These are phyloP conservation scores for Euura saliciscinereae DNA, from an alignment of 1,140 invertebrate species.

Conservation along the genomic window DNA sequence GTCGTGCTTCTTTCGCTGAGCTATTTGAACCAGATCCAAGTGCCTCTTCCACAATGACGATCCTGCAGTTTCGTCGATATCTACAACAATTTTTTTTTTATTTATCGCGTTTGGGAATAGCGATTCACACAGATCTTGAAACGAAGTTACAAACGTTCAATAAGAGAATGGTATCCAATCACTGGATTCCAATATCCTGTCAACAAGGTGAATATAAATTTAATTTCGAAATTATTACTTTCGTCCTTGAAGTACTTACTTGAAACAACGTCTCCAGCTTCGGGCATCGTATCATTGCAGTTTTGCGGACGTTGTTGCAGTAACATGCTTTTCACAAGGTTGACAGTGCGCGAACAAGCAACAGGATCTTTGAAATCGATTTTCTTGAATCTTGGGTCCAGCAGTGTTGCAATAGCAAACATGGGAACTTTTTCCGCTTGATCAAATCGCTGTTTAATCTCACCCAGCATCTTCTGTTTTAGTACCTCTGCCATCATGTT, in stretches of 20 bases:
- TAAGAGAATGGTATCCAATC: background rate
- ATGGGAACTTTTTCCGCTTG: constrained; percentile 14
- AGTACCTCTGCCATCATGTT: constrained; percentile 17
- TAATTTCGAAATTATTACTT: background rate
- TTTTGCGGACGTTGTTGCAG: background rate
- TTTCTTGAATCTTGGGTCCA: constrained; percentile 24
- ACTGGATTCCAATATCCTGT: background rate
- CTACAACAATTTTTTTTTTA: background rate
- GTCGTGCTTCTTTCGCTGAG: constrained; percentile 16
- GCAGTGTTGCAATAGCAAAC: constrained; percentile 16
- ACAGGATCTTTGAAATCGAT: constrained; percentile 14
- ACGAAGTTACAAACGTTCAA: background rate
- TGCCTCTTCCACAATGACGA: background rate
- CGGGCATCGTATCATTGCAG: background rate
- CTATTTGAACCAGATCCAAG: constrained; percentile 14
- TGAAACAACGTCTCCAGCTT: background rate
- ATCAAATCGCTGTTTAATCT: background rate
- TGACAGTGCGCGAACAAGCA: background rate
- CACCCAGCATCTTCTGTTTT: constrained; percentile 20
- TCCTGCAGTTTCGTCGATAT: background rate
- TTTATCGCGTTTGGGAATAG: background rate
- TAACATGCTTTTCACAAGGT: background rate
- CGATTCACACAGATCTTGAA: background rate
- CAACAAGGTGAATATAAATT: background rate
- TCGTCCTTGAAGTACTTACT: background rate